Evolutionary conservation across 2,888 invertebrate genomes (phyloP).

Genomic region (Tinea trinotella): DNA sequence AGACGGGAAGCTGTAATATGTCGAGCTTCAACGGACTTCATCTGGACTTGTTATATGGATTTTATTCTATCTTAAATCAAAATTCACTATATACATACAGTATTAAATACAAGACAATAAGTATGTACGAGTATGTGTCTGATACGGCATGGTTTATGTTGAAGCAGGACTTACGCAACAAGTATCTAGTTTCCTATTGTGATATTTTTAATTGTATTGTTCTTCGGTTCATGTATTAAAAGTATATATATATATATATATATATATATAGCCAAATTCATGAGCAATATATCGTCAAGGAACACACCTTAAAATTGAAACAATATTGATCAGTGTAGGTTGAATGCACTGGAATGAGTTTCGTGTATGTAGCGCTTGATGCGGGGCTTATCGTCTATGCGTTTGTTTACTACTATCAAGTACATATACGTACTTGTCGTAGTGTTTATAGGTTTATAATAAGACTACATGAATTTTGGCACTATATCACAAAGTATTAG

Average conservation of each 20-base stretch:
- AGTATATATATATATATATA: too few relatives aligned
- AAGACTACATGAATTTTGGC: too few relatives aligned
- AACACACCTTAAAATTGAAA: slow-evolving; percentile 2
- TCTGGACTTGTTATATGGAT: too few relatives aligned
- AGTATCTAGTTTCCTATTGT: not conserved
- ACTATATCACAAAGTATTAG: too few relatives aligned
- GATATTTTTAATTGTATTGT: not conserved
- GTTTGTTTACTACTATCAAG: not conserved
- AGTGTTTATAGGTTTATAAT: too few relatives aligned
- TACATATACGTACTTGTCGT: too few relatives aligned
- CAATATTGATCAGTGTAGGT: slow-evolving; percentile 15
- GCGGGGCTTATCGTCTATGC: slow-evolving; percentile 15
- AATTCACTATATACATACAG: not conserved
- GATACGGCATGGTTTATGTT: not conserved
- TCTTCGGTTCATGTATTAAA: too few relatives aligned
- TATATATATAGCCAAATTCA: too few relatives aligned
- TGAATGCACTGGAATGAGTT: slow-evolving; percentile 17
- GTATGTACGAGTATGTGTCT: too few relatives aligned
- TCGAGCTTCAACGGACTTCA: too few relatives aligned
- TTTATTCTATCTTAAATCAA: too few relatives aligned
- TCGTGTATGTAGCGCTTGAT: slow-evolving; percentile 8
- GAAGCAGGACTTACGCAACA: not conserved
- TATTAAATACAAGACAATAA: not conserved
- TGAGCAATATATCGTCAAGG: not conserved
- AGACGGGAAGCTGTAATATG: too few relatives aligned